phyloP scores from a whole-genome alignment of 2,888 invertebrate species.

The Agrotis ipsilon region DNA sequence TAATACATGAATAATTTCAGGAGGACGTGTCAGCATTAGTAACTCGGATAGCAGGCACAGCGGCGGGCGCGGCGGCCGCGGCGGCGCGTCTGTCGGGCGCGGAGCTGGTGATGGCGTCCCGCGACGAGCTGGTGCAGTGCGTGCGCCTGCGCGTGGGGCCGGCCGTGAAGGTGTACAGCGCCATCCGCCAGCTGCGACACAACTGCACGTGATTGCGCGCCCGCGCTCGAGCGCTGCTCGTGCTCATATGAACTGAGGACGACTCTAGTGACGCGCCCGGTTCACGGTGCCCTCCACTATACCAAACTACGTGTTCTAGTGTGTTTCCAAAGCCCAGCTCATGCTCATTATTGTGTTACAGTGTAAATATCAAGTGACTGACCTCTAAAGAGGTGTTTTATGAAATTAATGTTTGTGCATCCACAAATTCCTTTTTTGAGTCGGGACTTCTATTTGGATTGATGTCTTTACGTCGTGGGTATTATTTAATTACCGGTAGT shows the following conservation, averaged over 20 bases:
- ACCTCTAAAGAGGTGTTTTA: conserved; percentile 14
- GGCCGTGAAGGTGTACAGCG: conserved; percentile 92
- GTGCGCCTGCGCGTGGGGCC: conserved; percentile 96
- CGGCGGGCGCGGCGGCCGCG: conserved; percentile 77
- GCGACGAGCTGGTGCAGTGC: conserved; percentile 94
- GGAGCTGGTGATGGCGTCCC: conserved; percentile 95
- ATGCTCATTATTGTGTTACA: conserved; percentile 27
- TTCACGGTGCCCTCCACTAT: background rate
- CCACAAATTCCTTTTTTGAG: background rate
- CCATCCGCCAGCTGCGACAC: conserved; percentile 79
- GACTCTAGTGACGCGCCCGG: conserved; percentile 45
- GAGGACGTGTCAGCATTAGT: conserved; percentile 79
- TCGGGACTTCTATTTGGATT: background rate
- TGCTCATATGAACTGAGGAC: conserved; percentile 55
- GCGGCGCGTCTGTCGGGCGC: conserved; percentile 94
- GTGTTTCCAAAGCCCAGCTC: conserved; percentile 32
- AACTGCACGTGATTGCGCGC: conserved; percentile 72
- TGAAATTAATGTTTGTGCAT: conserved; percentile 39
- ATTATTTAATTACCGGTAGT: conserved; percentile 24
- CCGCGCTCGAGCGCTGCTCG: conserved; percentile 54
- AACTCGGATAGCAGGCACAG: conserved; percentile 77
- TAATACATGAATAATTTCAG: conserved; percentile 81
- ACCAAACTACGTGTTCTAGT: conserved; percentile 6
- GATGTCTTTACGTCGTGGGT: background rate
- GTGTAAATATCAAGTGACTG: conserved; percentile 40